These are phyloP conservation scores for Bujurquina vittata DNA, from an alignment of 2,113 vertebrate genomes.

Conservation along the genomic window DNA sequence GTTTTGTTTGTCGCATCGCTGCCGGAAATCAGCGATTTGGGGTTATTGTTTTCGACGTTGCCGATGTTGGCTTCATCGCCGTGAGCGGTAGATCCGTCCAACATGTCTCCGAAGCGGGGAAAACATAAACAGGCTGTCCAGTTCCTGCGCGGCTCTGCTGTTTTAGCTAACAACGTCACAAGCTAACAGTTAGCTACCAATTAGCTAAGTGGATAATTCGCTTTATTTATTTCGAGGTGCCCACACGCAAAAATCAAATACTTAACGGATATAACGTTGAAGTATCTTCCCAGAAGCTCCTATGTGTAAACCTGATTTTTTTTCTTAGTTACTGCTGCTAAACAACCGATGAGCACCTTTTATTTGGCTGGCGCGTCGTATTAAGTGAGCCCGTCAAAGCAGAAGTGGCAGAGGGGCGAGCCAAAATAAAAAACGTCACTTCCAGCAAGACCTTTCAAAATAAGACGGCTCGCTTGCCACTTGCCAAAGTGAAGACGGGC, in stretches of 20 bases:
- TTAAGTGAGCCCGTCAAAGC: neutral
- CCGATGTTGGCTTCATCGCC: constrained; percentile 53
- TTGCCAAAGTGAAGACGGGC: neutral
- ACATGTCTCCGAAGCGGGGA: constrained; percentile 50
- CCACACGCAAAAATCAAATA: neutral
- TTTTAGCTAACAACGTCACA: constrained; percentile 51
- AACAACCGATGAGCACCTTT: neutral
- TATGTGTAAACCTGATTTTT: rapidly evolving
- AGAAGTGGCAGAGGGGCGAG: neutral
- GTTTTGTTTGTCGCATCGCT: constrained; percentile 38
- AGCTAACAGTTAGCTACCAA: constrained; percentile 36
- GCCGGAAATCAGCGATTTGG: neutral
- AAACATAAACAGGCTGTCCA: constrained; percentile 52
- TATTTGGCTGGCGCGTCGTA: neutral
- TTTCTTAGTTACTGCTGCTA: neutral
- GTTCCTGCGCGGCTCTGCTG: neutral
- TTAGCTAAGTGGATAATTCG: neutral
- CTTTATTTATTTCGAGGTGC: neutral
- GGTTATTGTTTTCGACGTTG: constrained; percentile 73
- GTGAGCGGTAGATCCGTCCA: constrained; percentile 61
- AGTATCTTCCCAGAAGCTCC: neutral
- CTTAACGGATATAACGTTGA: neutral
- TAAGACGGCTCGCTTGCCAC: neutral
- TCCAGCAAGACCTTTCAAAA: constrained; percentile 18
- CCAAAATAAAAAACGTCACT: rapidly evolving